phyloP scores from a whole-genome alignment of 1,140 invertebrate species.

The Caenorhabditis latens region DNA sequence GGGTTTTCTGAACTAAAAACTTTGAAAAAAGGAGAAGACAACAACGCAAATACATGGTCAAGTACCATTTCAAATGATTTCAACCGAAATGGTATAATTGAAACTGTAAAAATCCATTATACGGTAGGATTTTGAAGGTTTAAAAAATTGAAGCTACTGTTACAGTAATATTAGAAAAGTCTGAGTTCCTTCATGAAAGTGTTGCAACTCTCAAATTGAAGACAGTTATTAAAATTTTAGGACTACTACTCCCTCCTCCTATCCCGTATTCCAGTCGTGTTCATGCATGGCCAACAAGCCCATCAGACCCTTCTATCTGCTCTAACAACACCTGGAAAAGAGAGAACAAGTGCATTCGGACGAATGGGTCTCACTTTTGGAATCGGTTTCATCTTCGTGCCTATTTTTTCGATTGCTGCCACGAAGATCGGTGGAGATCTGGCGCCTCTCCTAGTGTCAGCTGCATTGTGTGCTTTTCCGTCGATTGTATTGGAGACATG shows the following conservation, averaged over 20 bases:
- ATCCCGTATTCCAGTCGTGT: conserved; percentile 56
- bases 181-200: not conserved
- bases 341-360: conserved; percentile 66
- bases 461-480: conserved; percentile 53
- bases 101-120: no score
- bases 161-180: no score
- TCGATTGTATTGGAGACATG: conserved; percentile 54
- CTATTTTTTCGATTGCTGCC: conserved; percentile 60
- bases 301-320: conserved; percentile 67
- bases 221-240: conserved; percentile 15
- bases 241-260: conserved; percentile 60
- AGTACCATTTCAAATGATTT: no score
- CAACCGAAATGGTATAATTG: no score
- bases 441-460: conserved; percentile 62
- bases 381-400: conserved; percentile 66
- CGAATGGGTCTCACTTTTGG: conserved; percentile 68
- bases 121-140: no score
- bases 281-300: conserved; percentile 68
- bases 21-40: not conserved
- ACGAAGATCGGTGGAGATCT: conserved; percentile 58
- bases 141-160: no score
- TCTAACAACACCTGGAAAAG: conserved; percentile 63
- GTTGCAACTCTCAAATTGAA: no score
- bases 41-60: no score
- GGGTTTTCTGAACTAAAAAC: not conserved